A percentile compares a stretch with the other conserved stretches of the same genome.
These are phyloP conservation scores for Lottia scabra DNA, from an alignment of 2,888 invertebrate species.

Conservation along the genomic window DNA sequence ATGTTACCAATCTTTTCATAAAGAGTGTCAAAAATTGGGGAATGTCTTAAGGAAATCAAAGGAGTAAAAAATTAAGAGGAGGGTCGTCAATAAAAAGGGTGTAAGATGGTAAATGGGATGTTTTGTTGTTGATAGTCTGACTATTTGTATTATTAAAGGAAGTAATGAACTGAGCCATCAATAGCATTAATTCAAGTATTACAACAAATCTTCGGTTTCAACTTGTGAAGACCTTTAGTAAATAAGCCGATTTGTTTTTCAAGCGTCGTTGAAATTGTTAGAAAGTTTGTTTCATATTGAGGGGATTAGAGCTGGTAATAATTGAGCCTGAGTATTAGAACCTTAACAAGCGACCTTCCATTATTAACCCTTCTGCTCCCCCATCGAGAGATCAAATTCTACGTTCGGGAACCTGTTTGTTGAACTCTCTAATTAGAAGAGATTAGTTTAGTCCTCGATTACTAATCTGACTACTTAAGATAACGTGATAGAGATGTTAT, in stretches of 20 bases:
- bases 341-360: background rate
- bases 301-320: background rate
- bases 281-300: background rate
- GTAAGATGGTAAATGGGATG: too few species aligned
- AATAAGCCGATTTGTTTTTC: slow-evolving; percentile 3
- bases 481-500: background rate
- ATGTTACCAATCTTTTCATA: too few species aligned
- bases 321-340: background rate
- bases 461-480: background rate
- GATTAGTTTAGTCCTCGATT: background rate
- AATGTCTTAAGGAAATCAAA: too few species aligned
- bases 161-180: too few species aligned
- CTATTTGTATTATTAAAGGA: too few species aligned
- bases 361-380: background rate
- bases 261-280: slow-evolving; percentile 7
- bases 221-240: too few species aligned
- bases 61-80: too few species aligned
- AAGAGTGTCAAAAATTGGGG: too few species aligned
- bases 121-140: too few species aligned
- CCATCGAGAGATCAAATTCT: background rate
- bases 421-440: background rate
- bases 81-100: too few species aligned
- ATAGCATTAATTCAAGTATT: too few species aligned
- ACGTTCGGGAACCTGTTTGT: background rate
- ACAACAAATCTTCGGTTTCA: too few species aligned